Evolutionary conservation across 2,888 invertebrate genomes (phyloP), one percentile per base, ranked within the genome.

Genomic region (Physocephala rufipes): DNA sequence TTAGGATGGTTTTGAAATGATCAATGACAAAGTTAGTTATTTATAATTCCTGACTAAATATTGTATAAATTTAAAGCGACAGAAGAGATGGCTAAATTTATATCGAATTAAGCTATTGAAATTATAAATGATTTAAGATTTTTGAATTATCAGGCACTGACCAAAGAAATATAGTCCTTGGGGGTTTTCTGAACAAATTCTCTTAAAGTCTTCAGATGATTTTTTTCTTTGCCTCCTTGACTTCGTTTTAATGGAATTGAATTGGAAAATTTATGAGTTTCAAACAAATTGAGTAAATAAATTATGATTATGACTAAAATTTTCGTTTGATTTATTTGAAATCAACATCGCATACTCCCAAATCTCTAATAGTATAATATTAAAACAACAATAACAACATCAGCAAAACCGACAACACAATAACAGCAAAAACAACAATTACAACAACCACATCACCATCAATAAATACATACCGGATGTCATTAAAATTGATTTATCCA

Each of bases 401-500:
- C 16, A 28, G 24, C 12, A 28, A 26, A 24, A 26, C 28, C 12
- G n/a, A 36, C 2, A 61, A 7, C 36, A 36, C 9, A 15, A 28
- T 19, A 30, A 61, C 36, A 61, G 59, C 30, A 30, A 30, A 0
- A 1, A 9, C 2, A 61, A 61, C 28, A 12, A 19, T 36, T 30
- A 36, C 2, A 4, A 24, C 13, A 63, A 12, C 19, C n/a, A n/a
- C 59, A 15, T 15, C 65, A 24, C 15, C 1, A 30, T 26, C 64
- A 51, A 26, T 51, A 51, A 51, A 63, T 15, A 47, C 47, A 36
- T 36, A 55, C 24, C 26, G 47, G 51, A 30, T 65, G 65, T 30
- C 65, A 65, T 65, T 51, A 51, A 64, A 65, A 65, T 49, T 65
- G 65, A 65, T 65, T 65, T 65, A 65, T 65, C 51, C 19, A 19